Base-by-base conservation (phyloP, 2,888 invertebrate species). In the Macrosoma leucophasiata region DNA sequence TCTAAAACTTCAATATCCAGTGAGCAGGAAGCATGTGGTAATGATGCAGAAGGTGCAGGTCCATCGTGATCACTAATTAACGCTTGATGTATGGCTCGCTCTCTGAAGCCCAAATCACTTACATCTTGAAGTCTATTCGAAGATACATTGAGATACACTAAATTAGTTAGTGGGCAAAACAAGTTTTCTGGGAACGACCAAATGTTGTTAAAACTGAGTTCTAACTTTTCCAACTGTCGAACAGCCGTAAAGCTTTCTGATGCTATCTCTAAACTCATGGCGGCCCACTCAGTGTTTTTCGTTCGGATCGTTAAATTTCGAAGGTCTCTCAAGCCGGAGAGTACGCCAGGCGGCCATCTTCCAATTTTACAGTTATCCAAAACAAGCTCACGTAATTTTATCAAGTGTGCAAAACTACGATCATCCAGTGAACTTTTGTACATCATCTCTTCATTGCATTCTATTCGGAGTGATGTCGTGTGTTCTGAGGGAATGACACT, bases 101-200 rank as follows among this genome's bases (percentile, higher is more conserved):
- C 94, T 59, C 93, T 86, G 65, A 95, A 95, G 20, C 94, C 93
- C 52, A 96, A 85, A 70, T 95, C 94, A 61, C 90, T 90, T 24
- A 96, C 91, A 64, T 96, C 95, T 79, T 95, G 95, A 43, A 96
- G 82, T 47, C 93, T 89, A 73, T 96, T 96, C 55, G 91, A 90
- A 45, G 95, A 95, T 52, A 96, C 90, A 68, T 96, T 96, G 49
- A 96, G 79, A 45, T 88, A 87, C 40, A 92, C 90, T 54, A 95
- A 84, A 61, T 92, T 94, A 20, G 90, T 90, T 51, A 95, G 73
- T 3, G 93, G 89, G 62, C 95, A 95, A 75, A 95, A 95, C 44
- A 94, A 86, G 60, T 91, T 91, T 58, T 93, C 93, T 13, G 95
- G 94, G 66, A 95, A 89, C 33, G 93, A 92, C 93, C 94, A 94